Evolutionary conservation across 2,113 vertebrate species (phyloP).

Genomic region (Gallinago media): DNA sequence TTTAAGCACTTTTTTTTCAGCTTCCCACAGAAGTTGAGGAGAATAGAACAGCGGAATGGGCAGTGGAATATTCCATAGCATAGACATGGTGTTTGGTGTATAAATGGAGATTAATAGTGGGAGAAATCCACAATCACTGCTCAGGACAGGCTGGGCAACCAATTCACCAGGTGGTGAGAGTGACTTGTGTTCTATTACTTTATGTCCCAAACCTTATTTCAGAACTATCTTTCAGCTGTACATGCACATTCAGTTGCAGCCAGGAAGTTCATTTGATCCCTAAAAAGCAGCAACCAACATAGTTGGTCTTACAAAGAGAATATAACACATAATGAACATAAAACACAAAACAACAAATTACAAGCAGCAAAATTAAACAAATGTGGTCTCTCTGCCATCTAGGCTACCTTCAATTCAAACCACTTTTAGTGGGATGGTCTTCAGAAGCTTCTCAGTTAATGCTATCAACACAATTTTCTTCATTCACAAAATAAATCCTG

Average conservation of each 20-base stretch:
- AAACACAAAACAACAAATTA: neutral
- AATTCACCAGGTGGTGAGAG: neutral
- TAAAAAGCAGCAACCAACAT: neutral
- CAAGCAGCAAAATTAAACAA: neutral
- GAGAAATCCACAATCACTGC: neutral
- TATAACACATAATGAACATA: neutral
- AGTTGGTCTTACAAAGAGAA: neutral
- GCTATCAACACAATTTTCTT: neutral
- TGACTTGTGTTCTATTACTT: neutral
- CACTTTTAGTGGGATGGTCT: neutral
- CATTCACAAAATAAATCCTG: neutral
- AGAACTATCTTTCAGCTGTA: neutral
- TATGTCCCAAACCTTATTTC: neutral
- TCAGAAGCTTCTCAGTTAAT: neutral
- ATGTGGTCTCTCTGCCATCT: neutral
- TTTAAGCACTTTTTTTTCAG: neutral
- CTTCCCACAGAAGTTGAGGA: neutral
- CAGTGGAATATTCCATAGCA: neutral
- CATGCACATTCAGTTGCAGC: neutral
- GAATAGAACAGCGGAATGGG: neutral
- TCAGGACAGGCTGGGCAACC: neutral
- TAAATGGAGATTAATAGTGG: neutral
- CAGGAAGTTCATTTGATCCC: neutral
- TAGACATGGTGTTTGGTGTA: neutral
- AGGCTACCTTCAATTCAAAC: neutral